Evolutionary conservation across 2,888 invertebrate genomes (phyloP).

Genomic region (Pherbina coryleti): DNA sequence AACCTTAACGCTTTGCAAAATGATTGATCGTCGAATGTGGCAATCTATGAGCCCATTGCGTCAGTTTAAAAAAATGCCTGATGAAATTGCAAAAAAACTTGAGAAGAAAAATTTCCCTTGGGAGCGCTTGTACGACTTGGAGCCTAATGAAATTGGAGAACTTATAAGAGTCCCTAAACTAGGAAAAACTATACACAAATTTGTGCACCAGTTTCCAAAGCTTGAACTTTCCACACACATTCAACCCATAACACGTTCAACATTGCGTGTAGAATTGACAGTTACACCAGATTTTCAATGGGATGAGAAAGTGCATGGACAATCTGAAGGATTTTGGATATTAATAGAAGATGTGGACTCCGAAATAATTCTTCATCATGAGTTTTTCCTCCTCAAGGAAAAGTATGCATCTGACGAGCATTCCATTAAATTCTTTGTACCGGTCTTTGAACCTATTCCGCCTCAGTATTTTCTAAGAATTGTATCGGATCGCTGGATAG

Average conservation of each 20-base stretch:
- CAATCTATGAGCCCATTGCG: conserved; percentile 98
- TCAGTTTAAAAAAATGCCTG: conserved; percentile 97
- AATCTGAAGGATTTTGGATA: conserved; percentile 90
- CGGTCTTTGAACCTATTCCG: conserved; percentile 97
- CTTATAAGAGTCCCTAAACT: conserved; percentile 69
- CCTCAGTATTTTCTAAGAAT: conserved; percentile 97
- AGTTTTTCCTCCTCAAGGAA: conserved; percentile 92
- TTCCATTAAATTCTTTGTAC: conserved; percentile 96
- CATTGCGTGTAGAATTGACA: conserved; percentile 93
- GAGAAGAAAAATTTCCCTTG: conserved; percentile 98
- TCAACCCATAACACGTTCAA: conserved; percentile 95
- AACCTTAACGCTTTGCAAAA: conserved; percentile 94
- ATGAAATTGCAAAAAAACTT: conserved; percentile 95
- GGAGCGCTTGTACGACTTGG: conserved; percentile 95
- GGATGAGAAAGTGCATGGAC: conserved; percentile 93
- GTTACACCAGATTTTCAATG: conserved; percentile 99
- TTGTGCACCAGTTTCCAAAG: conserved; percentile 92
- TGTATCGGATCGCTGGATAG: conserved; percentile 93
- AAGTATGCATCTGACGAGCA: conserved; percentile 97
- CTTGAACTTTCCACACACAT: conserved; percentile 96
- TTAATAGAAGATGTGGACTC: conserved; percentile 90
- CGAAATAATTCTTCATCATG: conserved; percentile 93
- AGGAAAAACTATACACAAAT: conserved; percentile 92
- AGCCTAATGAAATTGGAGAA: conserved; percentile 97
- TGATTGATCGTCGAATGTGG: conserved; percentile 99